These are phyloP conservation scores for Drosophila colorata DNA, from an alignment of 2,888 invertebrate genomes.

Conservation along the genomic window DNA sequence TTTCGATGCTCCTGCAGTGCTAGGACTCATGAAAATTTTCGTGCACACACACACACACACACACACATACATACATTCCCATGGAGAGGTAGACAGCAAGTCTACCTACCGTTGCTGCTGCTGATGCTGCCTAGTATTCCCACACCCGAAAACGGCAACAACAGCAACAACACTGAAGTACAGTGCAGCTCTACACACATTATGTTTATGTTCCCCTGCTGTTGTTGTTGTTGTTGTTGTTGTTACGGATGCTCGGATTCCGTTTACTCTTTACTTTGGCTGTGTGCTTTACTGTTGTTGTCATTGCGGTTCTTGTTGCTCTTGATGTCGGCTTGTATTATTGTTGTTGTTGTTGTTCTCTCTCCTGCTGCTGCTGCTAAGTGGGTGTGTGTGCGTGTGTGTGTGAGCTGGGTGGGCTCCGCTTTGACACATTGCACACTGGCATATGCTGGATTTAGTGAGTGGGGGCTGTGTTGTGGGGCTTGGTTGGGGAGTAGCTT, in stretches of 20 bases:
- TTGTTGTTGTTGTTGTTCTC: slow-evolving; percentile 51
- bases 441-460: slow-evolving; percentile 24
- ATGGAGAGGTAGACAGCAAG: slow-evolving; percentile 66
- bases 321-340: slow-evolving; percentile 62
- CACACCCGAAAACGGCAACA: slow-evolving; percentile 64
- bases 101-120: slow-evolving; percentile 64
- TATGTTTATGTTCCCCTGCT: slow-evolving; percentile 57
- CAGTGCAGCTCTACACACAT: slow-evolving; percentile 74
- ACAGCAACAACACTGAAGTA: slow-evolving; percentile 58
- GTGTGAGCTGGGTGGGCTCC: slow-evolving; percentile 34
- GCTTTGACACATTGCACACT: slow-evolving; percentile 67
- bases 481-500: slow-evolving; percentile 14
- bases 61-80: slow-evolving; percentile 23
- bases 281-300: slow-evolving; percentile 74
- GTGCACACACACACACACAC: slow-evolving; percentile 44
- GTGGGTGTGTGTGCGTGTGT: slow-evolving; percentile 51
- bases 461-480: slow-evolving; percentile 1
- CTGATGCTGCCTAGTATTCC: slow-evolving; percentile 52
- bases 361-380: slow-evolving; percentile 50
- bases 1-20: slow-evolving; percentile 60
- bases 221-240: slow-evolving; percentile 45
- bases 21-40: slow-evolving; percentile 72
- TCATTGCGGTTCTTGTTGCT: slow-evolving; percentile 76
- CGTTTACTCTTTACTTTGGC: slow-evolving; percentile 66
- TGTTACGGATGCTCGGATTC: slow-evolving; percentile 68